Evolutionary conservation across 2,888 invertebrate species (phyloP), one percentile per base, ranked within the genome.

Genomic region (Trypoxylon attenuatum): DNA sequence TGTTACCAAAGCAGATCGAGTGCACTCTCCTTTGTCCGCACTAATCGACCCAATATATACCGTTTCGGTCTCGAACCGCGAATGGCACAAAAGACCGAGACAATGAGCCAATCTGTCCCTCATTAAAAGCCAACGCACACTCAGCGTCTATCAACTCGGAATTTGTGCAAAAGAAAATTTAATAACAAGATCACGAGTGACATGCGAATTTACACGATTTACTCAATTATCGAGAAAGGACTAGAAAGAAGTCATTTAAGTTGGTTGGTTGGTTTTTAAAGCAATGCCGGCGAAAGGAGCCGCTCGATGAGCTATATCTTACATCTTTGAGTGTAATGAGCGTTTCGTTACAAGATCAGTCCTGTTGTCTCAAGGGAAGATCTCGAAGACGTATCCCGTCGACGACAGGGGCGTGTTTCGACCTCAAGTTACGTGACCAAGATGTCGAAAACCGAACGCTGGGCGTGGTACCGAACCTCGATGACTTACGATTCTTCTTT

Each of bases 401-500:
- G 73, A 71, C 65, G 71, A 77, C 75, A 74, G 61, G 70, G 79
- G 71, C 64, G 67, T 64, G 45, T 54, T 46, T 56, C 46, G 60
- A 47, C 33, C 29, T 43, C 33, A 33, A 46, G 45, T 66, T 63
- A 77, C 73, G 78, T 76, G 79, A 81, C 77, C 77, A 76, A 78
- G 60, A 73, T 77, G 74, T 79, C 77, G 73, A 80, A 69, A 74
- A 71, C 58, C 55, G 65, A 56, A 45, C 38, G 41, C 41, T 50
- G 70, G 82, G 83, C 83, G 82, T 82, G 82, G 82, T 75, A 52
- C 50, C 2, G 2, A 46, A 4, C 50, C 33, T 41, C 61, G 73
- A 79, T 81, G 80, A 82, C 70, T 80, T 80, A 82, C 76, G 81
- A 69, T 64, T 66, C 47, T 62, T 69, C 61, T 70, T 73, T 79